phyloP scores from a whole-genome alignment of 2,888 invertebrate species.

The Brachyptera risi region DNA sequence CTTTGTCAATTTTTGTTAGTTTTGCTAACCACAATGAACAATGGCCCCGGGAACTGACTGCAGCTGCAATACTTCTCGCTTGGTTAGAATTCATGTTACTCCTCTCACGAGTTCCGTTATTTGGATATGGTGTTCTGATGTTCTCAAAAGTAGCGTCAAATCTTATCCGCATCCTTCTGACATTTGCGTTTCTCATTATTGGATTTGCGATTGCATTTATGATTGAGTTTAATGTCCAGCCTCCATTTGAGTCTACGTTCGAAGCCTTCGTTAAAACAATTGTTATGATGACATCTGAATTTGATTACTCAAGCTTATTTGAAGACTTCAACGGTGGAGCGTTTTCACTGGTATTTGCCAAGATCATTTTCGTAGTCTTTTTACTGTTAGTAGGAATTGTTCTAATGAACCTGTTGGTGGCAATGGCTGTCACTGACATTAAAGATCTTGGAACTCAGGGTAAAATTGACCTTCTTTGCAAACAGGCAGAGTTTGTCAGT shows the following conservation, averaged over 20 bases:
- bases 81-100: constrained; percentile 57
- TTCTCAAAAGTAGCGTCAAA: constrained; percentile 55
- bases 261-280: constrained; percentile 54
- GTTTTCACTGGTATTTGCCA: constrained; percentile 47
- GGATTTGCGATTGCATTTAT: constrained; percentile 55
- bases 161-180: constrained; percentile 49
- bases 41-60: constrained; percentile 52
- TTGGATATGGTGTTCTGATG: constrained; percentile 58
- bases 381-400: constrained; percentile 54
- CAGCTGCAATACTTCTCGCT: constrained; percentile 50
- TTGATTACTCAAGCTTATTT: constrained; percentile 52
- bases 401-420: constrained; percentile 56
- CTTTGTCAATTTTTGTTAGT: constrained; percentile 47
- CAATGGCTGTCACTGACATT: constrained; percentile 57
- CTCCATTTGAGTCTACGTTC: constrained; percentile 53
- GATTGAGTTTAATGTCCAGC: constrained; percentile 51
- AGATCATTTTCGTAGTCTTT: constrained; percentile 52
- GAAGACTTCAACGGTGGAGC: constrained; percentile 40
- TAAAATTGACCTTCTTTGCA: constrained; percentile 51
- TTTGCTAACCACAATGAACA: constrained; percentile 43
- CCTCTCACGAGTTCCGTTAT: constrained; percentile 53
- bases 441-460: constrained; percentile 54
- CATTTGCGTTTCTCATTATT: constrained; percentile 49
- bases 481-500: constrained; percentile 54
- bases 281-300: constrained; percentile 59